Evolutionary conservation across 2,888 invertebrate genomes (phyloP), one percentile per base, ranked within the genome.

Genomic region (Mesochorus sp.): DNA sequence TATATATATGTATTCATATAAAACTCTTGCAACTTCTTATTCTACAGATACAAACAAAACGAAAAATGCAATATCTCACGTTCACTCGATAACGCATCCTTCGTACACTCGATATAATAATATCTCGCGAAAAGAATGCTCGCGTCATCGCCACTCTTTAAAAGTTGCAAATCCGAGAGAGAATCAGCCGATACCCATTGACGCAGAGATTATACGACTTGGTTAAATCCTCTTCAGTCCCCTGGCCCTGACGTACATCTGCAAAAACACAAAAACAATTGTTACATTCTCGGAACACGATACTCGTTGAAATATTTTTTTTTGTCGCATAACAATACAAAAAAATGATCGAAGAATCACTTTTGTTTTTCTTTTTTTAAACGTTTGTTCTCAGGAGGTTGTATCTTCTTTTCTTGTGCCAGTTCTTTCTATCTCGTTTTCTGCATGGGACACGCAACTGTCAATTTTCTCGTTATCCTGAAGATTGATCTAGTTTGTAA

Each of bases 191-290:
- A 55, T 28, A 14, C 19, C 17, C 28, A 28, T 28, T 19, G 49
- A 19, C n/a, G 14, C 21, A 21, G 47, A 70, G 28, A 55, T 44
- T 44, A 44, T 31, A n/a, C 37, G 57, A 51, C 28, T 4, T 12
- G 5, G 26, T 44, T 24, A 51, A 71, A 39, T 70, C 49, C 8
- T 76, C 64, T 34, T 55, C 26, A 8, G 44, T 17, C 24, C 26
- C 19, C 24, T 39, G 6, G 17, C n/a, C 44, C 59, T 71, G 76
- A 76, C 76, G 76, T 39, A 59, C 8, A 31, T 66, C 59, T 37
- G 66, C 42, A 66, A 51, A 53, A 71, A 19, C 34, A 70, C 57
- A 76, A 76, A 76, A 64, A 12, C 64, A 64, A n/a, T 66, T 62
- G 42, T 70, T 31, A 59, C 42, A 31, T 66, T 64, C 64, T 49